Conservation (phyloP, 2,797 vertebrate genomes). For the Poeciliopsis paucimaculata region DNA sequence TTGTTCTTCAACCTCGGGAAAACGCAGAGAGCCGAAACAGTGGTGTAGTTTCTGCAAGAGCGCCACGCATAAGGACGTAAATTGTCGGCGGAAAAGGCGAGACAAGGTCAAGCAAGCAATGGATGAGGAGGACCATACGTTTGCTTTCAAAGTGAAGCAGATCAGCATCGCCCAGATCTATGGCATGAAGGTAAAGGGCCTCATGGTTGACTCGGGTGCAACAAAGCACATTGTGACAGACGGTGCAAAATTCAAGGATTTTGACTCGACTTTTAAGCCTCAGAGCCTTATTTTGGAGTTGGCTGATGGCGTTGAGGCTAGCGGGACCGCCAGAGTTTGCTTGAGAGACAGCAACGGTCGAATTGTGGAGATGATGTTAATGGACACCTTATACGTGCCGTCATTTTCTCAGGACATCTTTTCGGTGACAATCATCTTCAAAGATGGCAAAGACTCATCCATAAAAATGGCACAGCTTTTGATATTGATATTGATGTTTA, state of each 20-base stretch:
- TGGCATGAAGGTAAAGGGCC: too few relatives aligned
- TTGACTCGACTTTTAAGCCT: not conserved
- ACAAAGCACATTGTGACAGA: too few relatives aligned
- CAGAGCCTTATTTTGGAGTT: not conserved
- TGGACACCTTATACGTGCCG: not conserved
- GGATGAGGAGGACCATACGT: not conserved
- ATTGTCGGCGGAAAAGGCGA: not conserved
- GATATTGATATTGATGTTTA: too few relatives aligned
- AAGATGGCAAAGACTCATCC: not conserved
- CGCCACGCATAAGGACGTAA: not conserved
- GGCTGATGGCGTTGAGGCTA: not conserved
- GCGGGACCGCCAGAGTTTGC: not conserved
- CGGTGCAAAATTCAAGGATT: not conserved
- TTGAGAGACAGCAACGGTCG: not conserved
- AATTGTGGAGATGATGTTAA: not conserved
- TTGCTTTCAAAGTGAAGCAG: not conserved
- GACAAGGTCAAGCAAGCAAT: not conserved
- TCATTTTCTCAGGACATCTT: not conserved
- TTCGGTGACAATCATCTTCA: not conserved
- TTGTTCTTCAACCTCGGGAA: not conserved
- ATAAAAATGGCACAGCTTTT: not conserved
- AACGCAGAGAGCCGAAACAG: not conserved
- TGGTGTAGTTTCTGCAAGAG: not conserved
- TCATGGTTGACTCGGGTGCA: too few relatives aligned
- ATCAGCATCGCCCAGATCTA: too few relatives aligned